Conservation (phyloP, 2,888 invertebrate genomes). For the Tinea semifulvella region DNA sequence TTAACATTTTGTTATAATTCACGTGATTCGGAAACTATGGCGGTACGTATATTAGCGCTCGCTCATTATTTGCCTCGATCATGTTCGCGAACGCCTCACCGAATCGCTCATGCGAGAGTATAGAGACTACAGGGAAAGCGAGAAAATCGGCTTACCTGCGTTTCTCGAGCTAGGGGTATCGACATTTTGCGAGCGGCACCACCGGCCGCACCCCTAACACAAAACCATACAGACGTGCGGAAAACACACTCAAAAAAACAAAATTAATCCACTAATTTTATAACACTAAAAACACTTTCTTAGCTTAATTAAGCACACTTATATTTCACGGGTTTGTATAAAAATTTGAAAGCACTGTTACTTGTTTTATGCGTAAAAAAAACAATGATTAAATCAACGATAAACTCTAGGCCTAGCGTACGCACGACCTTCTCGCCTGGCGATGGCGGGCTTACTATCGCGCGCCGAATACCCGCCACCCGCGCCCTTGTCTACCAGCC, state of each 20-base stretch:
- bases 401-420: neutral
- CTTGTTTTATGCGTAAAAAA: conserved; percentile 3
- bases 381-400: neutral
- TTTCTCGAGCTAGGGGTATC: conserved; percentile 63
- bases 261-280: neutral
- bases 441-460: neutral
- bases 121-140: conserved; percentile 5
- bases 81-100: neutral
- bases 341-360: conserved; percentile 25
- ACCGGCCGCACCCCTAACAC: conserved; percentile 53
- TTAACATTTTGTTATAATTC: no score
- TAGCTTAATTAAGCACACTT: neutral
- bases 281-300: neutral
- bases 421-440: neutral
- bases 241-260: conserved; percentile 10
- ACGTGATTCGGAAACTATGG: no score
- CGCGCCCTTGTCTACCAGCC: conserved; percentile 23
- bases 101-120: no score
- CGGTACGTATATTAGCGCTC: no score
- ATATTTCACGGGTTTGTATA: neutral
- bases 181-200: conserved; percentile 65
- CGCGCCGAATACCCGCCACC: neutral
- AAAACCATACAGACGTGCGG: conserved; percentile 11
- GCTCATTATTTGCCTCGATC: neutral
- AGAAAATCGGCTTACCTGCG: conserved; percentile 47